Conservation (phyloP, 1,140 invertebrate genomes). For the Nomia melanderi region DNA sequence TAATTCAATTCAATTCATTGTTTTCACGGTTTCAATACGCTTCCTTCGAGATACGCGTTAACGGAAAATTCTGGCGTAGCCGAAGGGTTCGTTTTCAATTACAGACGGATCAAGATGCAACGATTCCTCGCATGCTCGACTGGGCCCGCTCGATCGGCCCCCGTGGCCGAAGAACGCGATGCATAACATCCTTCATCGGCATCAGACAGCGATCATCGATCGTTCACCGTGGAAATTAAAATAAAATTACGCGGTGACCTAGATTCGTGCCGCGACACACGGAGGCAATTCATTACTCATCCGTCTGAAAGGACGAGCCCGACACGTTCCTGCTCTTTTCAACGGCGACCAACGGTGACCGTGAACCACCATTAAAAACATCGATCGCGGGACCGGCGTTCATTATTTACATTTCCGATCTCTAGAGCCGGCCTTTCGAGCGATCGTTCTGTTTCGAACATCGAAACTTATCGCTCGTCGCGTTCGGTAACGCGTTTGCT, state of each 20-base stretch:
- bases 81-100: no score
- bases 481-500: no score
- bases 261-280: neutral
- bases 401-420: neutral
- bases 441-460: neutral
- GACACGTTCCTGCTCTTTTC: neutral
- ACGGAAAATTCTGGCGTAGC: no score
- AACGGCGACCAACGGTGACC: neutral
- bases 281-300: conserved; percentile 32
- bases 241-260: conserved; percentile 31
- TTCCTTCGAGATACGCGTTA: no score
- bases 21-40: no score
- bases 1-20: no score
- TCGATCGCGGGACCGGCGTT: neutral
- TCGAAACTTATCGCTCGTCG: neutral
- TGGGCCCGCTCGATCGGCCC: neutral
- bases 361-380: conserved; percentile 4
- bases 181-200: conserved; percentile 1
- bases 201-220: no score
- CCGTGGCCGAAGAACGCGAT: neutral
- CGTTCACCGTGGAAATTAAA: conserved; percentile 5
- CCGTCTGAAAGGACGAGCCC: conserved; percentile 11
- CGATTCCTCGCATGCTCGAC: no score
- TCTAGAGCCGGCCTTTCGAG: neutral
- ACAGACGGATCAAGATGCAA: no score